Evolutionary conservation across 2,113 vertebrate genomes (phyloP).

Genomic region (Centrocercus urophasianus): DNA sequence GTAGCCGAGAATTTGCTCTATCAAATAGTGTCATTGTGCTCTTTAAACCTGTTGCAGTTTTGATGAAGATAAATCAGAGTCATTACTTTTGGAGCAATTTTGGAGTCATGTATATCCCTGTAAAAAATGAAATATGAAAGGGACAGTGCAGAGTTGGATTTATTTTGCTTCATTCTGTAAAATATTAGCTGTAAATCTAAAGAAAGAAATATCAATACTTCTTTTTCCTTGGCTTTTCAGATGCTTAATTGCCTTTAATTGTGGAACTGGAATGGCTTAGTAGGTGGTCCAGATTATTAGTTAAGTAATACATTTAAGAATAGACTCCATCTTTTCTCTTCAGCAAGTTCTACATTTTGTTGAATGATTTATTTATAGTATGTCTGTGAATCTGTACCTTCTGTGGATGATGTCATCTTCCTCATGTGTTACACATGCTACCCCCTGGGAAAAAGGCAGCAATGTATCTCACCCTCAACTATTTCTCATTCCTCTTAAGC

Average conservation of each 20-base stretch:
- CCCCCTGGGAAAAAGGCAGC: background rate
- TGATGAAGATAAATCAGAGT: background rate
- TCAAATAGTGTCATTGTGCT: background rate
- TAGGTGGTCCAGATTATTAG: background rate
- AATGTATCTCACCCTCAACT: background rate
- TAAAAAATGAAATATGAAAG: background rate
- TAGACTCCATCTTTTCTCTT: background rate
- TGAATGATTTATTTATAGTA: slow-evolving; percentile 37
- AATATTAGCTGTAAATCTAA: background rate
- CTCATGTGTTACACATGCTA: slow-evolving; percentile 40
- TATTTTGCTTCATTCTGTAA: background rate
- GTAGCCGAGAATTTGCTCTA: background rate
- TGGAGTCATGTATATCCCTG: background rate
- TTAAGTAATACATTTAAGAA: slow-evolving; percentile 29
- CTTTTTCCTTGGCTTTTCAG: background rate
- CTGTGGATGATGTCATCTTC: slow-evolving; percentile 47
- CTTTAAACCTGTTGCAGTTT: background rate
- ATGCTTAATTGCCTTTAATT: background rate
- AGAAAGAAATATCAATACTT: background rate
- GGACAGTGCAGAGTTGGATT: background rate
- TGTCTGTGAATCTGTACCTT: slow-evolving; percentile 16
- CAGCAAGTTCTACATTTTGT: slow-evolving; percentile 7
- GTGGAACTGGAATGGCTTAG: background rate
- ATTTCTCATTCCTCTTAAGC: background rate
- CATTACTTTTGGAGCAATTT: background rate